Conservation (phyloP, 2,113 vertebrate species). For the Sus scrofa region T2T-Sscrofa CM000820.6:137301501-137302000, state of each 20-base stretch:
- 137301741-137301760: background rate
- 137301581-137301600: background rate
- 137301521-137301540: background rate
- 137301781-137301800: background rate
- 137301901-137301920: background rate
- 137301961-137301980: too few species aligned
- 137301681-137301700: background rate
- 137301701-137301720: conserved; percentile 24
- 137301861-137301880: background rate
- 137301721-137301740: background rate
- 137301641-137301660: background rate
- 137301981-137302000: too few species aligned
- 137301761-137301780: background rate
- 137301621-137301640: background rate
- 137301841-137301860: background rate
- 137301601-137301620: background rate
- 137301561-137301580: background rate
- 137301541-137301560: background rate
- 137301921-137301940: background rate
- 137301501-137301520: background rate
- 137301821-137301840: background rate
- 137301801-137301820: background rate
- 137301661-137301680: background rate
- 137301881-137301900: background rate
- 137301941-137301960: too few species aligned